Base-by-base conservation (phyloP, 1,140 invertebrate species). In the Trichogramma pretiosum region DNA sequence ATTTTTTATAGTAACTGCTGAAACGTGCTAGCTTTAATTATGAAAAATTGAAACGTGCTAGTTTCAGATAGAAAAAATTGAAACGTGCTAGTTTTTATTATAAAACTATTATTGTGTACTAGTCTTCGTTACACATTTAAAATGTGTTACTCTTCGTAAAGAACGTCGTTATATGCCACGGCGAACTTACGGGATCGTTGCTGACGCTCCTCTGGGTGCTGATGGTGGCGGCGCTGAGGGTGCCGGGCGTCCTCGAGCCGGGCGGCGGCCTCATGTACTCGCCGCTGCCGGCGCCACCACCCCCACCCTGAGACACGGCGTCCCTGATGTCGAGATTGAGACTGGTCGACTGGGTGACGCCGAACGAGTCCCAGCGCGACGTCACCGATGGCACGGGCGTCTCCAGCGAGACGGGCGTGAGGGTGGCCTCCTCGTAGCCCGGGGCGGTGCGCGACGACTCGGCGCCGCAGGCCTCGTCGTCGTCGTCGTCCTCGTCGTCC, bases 371-470 rank as follows among this genome's bases (percentile, higher is more conserved):
- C 64, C 86, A 87, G 75, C 82, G 77, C 8, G 88, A 90, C 22
- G 88, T 84, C 40, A 84, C 82, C 59, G 84, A 83, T 63, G 85
- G 83, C 44, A 91, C 74, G 33, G 87, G 87, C 44, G 89, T 93
- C 63, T 93, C 89, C 18, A 83, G 80, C 8, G 87, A 90, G 18
- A 89, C 79, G 8, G 89, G 87, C 24, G 89, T 93, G 39, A 68
- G 62, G n/a, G 70, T 60, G n/a, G n/a, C n/a, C 39, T 69, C 62
- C n/a, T 83, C 83, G 64, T 81, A 85, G 7, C 80, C 82, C 58
- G 80, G 78, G 52, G 81, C 81, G 11, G 79, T 81, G 26, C 56
- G 78, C 71, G 62, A 82, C 75, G 73, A 86, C 68, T 73, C 82
- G 70, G 55, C 76, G 2, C 77, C 77, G 23, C 76, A 77, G 22